Percentiles rank a stretch among this genome's conserved stretches.
phyloP scores from a whole-genome alignment of 2,797 vertebrate genomes.

The Simalia tracyae region DNA sequence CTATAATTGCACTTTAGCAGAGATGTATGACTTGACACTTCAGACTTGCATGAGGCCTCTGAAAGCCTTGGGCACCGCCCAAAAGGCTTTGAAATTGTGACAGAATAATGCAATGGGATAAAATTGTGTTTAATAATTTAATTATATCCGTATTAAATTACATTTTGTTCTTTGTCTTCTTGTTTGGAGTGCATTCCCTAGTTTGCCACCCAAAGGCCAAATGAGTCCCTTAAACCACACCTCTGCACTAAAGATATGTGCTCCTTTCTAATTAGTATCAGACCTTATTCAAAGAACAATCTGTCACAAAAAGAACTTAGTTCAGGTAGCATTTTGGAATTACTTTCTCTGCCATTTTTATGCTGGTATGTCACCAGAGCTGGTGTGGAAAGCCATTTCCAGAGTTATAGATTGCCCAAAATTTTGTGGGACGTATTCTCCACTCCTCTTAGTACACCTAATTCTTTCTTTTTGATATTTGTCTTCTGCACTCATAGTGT shows the following conservation, averaged over 20 bases:
- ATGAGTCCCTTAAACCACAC: background rate
- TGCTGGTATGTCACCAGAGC: background rate
- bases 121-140: background rate
- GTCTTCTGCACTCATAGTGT: slow-evolving; percentile 77
- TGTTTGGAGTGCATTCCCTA: background rate
- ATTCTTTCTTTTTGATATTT: slow-evolving; percentile 39
- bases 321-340: background rate
- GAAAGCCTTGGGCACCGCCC: background rate
- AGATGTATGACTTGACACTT: background rate
- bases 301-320: background rate
- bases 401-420: background rate
- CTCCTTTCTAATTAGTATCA: background rate
- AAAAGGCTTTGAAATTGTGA: background rate
- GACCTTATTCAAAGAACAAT: background rate
- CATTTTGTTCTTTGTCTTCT: background rate
- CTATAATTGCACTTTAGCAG: background rate
- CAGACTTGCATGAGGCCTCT: background rate
- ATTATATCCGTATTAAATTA: background rate
- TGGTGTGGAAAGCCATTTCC: background rate
- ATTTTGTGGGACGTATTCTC: background rate
- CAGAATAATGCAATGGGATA: background rate
- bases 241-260: background rate
- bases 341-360: background rate
- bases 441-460: background rate
- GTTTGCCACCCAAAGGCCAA: background rate